Percentiles rank a stretch among this genome's conserved stretches.
Evolutionary conservation across 2,113 vertebrate genomes (phyloP).

Genomic region (Eulemur rufifrons): DNA sequence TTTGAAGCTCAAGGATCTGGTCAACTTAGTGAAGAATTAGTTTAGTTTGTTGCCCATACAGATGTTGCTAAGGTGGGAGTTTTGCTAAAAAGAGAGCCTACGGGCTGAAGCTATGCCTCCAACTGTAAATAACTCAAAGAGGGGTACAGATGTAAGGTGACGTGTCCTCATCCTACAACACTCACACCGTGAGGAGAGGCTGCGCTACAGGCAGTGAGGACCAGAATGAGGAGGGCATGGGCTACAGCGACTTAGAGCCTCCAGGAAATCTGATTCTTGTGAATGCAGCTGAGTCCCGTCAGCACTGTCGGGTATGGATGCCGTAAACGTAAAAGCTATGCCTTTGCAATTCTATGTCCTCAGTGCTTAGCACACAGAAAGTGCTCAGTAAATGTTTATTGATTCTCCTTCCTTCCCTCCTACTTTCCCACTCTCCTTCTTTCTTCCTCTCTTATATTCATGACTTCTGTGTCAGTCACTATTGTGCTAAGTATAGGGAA

Average conservation of each 20-base stretch:
- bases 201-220: background rate
- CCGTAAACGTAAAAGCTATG: background rate
- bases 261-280: background rate
- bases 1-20: slow-evolving; percentile 95
- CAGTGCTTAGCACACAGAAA: background rate
- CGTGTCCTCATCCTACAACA: background rate
- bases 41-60: slow-evolving; percentile 93
- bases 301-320: background rate
- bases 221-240: rapidly evolving
- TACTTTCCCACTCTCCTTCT: background rate
- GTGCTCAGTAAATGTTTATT: background rate
- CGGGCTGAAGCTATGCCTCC: background rate
- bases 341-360: background rate
- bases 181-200: background rate
- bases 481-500: background rate
- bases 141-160: background rate
- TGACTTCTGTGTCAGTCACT: background rate
- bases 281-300: background rate
- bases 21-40: slow-evolving; percentile 94
- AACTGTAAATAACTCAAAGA: background rate
- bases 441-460: background rate
- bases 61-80: slow-evolving; percentile 94
- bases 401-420: background rate
- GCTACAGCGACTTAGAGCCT: background rate
- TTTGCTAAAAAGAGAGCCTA: slow-evolving; percentile 85